Conservation (phyloP, 2,113 vertebrate genomes). For the Fregetta grallaria region DNA sequence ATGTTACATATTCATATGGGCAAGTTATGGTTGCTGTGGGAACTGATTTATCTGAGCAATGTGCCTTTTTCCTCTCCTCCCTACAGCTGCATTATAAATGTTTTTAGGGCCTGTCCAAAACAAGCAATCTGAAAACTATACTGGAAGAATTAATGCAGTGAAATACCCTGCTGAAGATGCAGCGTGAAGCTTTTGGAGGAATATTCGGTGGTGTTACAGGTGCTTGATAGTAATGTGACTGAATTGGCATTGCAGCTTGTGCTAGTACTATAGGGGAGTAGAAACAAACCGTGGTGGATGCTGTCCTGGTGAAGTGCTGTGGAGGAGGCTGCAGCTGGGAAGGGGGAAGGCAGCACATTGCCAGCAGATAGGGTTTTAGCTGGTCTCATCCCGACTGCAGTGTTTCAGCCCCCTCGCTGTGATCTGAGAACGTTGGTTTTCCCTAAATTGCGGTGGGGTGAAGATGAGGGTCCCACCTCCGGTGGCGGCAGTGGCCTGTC, state of each 20-base stretch:
- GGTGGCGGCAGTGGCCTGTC: neutral
- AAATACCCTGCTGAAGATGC: neutral
- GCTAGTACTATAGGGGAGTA: neutral
- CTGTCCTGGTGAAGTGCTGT: neutral
- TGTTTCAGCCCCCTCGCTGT: neutral
- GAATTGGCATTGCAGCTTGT: neutral
- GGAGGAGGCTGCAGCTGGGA: neutral
- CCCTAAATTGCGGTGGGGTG: rapidly evolving
- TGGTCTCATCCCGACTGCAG: neutral
- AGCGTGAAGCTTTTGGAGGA: neutral
- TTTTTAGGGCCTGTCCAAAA: neutral
- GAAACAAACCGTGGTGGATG: neutral
- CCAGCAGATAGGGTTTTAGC: neutral
- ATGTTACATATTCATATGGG: slow-evolving; percentile 29
- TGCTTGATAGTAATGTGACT: neutral
- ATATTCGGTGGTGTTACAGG: neutral
- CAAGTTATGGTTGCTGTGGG: slow-evolving; percentile 66
- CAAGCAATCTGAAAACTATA: neutral
- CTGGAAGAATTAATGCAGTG: neutral
- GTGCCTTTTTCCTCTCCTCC: slow-evolving; percentile 14
- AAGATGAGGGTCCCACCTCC: neutral
- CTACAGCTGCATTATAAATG: neutral
- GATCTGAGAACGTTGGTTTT: neutral
- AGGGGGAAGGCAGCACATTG: rapidly evolving
- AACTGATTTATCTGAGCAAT: slow-evolving; percentile 44